Evolutionary conservation across 2,888 invertebrate species (phyloP).

Genomic region (Heliconius ethilla): DNA sequence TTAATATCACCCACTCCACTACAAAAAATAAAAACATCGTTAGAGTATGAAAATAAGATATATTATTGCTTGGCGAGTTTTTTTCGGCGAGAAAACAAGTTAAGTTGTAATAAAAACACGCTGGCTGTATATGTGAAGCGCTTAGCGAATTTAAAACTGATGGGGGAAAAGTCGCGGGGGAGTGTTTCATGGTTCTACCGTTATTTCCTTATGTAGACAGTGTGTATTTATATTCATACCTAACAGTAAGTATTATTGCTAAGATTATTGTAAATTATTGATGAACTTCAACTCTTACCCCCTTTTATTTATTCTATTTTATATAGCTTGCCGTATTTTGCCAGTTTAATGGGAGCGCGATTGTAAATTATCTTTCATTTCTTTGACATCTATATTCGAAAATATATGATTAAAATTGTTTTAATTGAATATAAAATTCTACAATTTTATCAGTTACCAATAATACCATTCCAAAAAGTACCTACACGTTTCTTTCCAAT

Average conservation of each 20-base stretch:
- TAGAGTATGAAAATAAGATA: slow-evolving; percentile 36
- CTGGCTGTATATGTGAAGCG: slow-evolving; percentile 61
- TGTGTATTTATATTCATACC: slow-evolving; percentile 12
- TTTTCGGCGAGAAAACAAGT: slow-evolving; percentile 46
- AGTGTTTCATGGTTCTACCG: slow-evolving; percentile 52
- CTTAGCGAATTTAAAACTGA: slow-evolving; percentile 72
- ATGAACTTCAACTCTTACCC: background rate
- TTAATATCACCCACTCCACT: slow-evolving; percentile 63
- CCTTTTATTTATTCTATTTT: background rate
- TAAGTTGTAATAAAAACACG: slow-evolving; percentile 65
- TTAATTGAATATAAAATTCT: too few relatives aligned
- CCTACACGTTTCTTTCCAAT: too few relatives aligned
- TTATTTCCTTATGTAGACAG: slow-evolving; percentile 31
- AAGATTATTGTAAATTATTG: slow-evolving; percentile 19
- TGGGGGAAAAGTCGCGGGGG: slow-evolving; percentile 57
- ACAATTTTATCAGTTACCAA: too few relatives aligned
- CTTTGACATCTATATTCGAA: too few relatives aligned
- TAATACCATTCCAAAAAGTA: too few relatives aligned
- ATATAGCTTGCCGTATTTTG: background rate
- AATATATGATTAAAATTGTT: too few relatives aligned
- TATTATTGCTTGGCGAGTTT: slow-evolving; percentile 39
- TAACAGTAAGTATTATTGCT: background rate
- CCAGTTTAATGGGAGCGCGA: background rate
- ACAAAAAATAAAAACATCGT: slow-evolving; percentile 41
- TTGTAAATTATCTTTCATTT: too few relatives aligned